Evolutionary conservation across 1,140 invertebrate species (phyloP).

Genomic region (Papilio aristodemus): DNA sequence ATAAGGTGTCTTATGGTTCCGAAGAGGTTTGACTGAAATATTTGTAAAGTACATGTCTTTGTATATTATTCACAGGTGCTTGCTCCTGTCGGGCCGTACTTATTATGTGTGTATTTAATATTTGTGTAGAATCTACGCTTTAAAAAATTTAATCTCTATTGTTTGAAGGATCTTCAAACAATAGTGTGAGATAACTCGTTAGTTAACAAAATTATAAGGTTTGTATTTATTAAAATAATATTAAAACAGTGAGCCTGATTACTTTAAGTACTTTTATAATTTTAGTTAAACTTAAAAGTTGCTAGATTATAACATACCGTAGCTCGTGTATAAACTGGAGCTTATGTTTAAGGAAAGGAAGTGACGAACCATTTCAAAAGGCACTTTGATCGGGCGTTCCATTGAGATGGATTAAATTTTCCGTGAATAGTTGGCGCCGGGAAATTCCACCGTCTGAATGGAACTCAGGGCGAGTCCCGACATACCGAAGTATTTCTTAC

Average conservation of each 20-base stretch:
- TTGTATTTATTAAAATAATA: not conserved
- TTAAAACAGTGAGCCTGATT: not conserved
- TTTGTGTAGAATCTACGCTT: too few species aligned
- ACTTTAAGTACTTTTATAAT: not conserved
- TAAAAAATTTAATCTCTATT: too few species aligned
- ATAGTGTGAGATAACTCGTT: not conserved
- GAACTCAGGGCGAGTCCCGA: not conserved
- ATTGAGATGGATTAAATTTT: constrained; percentile 8
- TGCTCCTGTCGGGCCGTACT: not conserved
- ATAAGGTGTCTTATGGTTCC: not conserved
- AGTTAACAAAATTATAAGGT: not conserved
- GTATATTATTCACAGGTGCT: not conserved
- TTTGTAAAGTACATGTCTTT: not conserved
- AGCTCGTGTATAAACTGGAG: not conserved
- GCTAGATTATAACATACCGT: not conserved
- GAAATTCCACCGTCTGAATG: constrained; percentile 5
- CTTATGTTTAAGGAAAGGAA: constrained; percentile 1
- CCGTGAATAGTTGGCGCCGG: constrained; percentile 12
- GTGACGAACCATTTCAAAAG: not conserved
- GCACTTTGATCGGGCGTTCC: constrained; percentile 7
- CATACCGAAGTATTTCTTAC: not conserved
- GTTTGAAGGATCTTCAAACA: too few species aligned
- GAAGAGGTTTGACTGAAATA: not conserved
- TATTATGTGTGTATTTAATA: not conserved
- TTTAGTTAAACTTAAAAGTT: not conserved